These are phyloP conservation scores for Condylura cristata DNA, from an alignment of 2,113 vertebrate species.

Conservation along the genomic window DNA sequence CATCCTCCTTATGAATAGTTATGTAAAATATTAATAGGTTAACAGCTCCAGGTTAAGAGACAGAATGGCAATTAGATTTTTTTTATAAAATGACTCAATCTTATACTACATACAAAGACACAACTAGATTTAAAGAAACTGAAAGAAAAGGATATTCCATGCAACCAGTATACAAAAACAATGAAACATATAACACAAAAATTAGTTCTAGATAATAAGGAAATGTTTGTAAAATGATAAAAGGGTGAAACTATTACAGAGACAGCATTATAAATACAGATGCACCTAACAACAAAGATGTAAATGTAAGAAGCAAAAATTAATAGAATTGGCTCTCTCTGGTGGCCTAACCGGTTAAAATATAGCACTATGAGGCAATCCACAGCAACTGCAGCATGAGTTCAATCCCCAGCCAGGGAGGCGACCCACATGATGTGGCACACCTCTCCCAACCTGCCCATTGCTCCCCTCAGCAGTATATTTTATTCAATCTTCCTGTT, in stretches of 20 bases:
- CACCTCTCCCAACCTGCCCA: too few species aligned
- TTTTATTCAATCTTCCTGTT: too few species aligned
- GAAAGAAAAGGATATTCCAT: not conserved
- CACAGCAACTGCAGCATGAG: too few species aligned
- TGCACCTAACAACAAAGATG: not conserved
- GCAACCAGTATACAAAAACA: not conserved
- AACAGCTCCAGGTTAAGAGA: not conserved
- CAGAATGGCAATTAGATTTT: not conserved
- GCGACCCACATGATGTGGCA: too few species aligned
- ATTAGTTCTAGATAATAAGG: not conserved
- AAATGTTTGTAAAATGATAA: not conserved
- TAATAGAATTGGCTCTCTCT: not conserved
- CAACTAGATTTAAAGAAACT: not conserved
- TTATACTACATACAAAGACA: not conserved
- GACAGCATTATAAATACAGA: not conserved
- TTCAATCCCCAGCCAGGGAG: too few species aligned
- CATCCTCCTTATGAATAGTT: not conserved
- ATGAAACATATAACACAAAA: not conserved
- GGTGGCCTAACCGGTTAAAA: too few species aligned
- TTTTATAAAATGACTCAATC: not conserved
- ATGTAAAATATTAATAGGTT: not conserved
- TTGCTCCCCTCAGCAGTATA: too few species aligned
- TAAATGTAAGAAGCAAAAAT: not conserved
- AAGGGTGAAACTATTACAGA: not conserved
- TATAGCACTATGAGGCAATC: too few species aligned